These are phyloP conservation scores for Aporrectodea caliginosa DNA, from an alignment of 1,140 invertebrate genomes.

Conservation along the genomic window DNA sequence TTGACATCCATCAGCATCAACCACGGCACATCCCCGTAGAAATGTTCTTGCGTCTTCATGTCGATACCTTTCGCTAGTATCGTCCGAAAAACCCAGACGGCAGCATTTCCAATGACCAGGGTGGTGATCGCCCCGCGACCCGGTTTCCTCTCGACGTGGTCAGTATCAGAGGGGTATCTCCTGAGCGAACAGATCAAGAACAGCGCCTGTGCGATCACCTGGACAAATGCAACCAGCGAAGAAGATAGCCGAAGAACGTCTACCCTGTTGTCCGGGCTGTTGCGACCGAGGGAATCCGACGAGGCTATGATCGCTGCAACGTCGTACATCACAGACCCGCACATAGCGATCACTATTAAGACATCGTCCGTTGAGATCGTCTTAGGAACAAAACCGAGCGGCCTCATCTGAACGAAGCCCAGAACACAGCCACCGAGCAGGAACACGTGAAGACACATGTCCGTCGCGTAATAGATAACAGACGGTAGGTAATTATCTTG, in stretches of 20 bases:
- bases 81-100: slow-evolving; percentile 22
- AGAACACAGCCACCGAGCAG: slow-evolving; percentile 8
- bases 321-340: slow-evolving; percentile 19
- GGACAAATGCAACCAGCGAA: slow-evolving; percentile 2
- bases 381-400: slow-evolving; percentile 7
- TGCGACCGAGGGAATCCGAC: not conserved
- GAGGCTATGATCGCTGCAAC: slow-evolving; percentile 10
- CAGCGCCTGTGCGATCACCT: slow-evolving; percentile 13
- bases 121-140: slow-evolving; percentile 22
- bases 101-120: slow-evolving; percentile 25
- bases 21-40: slow-evolving; percentile 27
- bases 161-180: not conserved
- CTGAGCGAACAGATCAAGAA: slow-evolving; percentile 17
- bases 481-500: not conserved
- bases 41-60: not conserved
- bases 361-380: slow-evolving; percentile 20
- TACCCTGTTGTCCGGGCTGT: not conserved
- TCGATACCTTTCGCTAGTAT: slow-evolving; percentile 18
- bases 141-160: slow-evolving; percentile 15
- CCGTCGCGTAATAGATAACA: slow-evolving; percentile 5
- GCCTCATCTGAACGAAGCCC: slow-evolving; percentile 6
- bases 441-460: slow-evolving; percentile 4
- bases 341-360: slow-evolving; percentile 23
- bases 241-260: not conserved
- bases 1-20: slow-evolving; percentile 25